Base-by-base conservation (phyloP, 2,888 invertebrate genomes). In the Sipunculus nudus region DNA sequence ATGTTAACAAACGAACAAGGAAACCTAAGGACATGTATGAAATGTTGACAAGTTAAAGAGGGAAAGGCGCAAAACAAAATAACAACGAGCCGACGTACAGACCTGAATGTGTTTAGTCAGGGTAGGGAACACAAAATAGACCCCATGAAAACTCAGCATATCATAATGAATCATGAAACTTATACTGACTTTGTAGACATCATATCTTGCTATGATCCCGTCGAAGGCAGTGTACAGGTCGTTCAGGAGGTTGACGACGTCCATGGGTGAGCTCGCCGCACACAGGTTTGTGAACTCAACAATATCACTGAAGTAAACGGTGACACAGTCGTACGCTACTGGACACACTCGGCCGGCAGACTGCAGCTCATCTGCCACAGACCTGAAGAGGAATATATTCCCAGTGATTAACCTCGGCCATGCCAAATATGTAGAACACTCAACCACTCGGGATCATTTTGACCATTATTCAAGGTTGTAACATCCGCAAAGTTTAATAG, bases 241-340 rank as follows among this genome's bases (percentile, higher is more conserved):
- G n/a, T n/a, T n/a, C n/a, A n/a, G n/a, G n/a, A n/a, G n/a, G n/a
- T n/a, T n/a, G n/a, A n/a, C n/a, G n/a, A 64, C 57, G 49, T 64
- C 49, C 10, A 64, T 41, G 2, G 64, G 64, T 25, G 64, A 53
- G 40, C 64, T 64, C 19, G 32, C 16, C 4, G 60, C 57, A 32
- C 61, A 64, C 28, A 64, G 40, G 19, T 47, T 45, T 47, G 64
- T 64, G 41, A 64, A 64, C 21, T 61, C 53, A 3, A 61, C 60
- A n/a, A 64, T 61, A 31, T 64, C 64, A 19, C 50, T 60, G 39
- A 64, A 64, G 29, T 61, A 54, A 40, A 64, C 61, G 8, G 64
- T 64, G 5, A 64, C 64, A 25, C 45, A 50, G 28, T 64, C 64
- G 40, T 45, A 64, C 2, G 60, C 43, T 23, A 45, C 49, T 21